Percentiles rank a stretch among this genome's conserved stretches.
phyloP scores from a whole-genome alignment of 2,797 vertebrate genomes.

The Sciurus vulgaris region DNA sequence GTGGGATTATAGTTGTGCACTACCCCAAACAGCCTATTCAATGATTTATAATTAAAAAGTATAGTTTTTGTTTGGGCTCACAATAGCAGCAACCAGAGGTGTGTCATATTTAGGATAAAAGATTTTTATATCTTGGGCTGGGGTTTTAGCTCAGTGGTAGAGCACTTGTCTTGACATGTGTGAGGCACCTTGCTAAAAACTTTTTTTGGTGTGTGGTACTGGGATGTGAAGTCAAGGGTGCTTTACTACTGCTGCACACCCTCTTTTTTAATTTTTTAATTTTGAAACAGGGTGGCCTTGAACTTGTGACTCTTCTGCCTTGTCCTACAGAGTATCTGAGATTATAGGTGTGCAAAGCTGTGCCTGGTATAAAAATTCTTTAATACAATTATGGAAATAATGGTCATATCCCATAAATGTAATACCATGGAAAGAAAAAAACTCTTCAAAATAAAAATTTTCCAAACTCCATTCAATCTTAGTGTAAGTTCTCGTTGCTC shows the following conservation, averaged over 20 bases:
- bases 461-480: neutral
- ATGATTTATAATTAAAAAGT: neutral
- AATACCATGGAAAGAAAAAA: neutral
- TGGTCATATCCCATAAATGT: slow-evolving; percentile 9
- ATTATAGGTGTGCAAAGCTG: too few species aligned
- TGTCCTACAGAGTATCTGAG: too few species aligned
- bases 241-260: too few species aligned
- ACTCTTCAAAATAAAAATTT: neutral
- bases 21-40: neutral
- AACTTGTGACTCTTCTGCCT: too few species aligned
- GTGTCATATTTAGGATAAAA: slow-evolving; percentile 6
- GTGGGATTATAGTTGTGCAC: neutral
- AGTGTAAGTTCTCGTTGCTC: neutral
- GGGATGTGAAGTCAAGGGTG: too few species aligned
- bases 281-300: too few species aligned
- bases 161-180: neutral
- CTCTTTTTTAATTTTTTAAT: too few species aligned
- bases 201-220: too few species aligned
- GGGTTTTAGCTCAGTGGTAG: neutral
- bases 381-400: slow-evolving; percentile 19
- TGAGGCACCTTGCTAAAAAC: neutral
- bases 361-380: neutral
- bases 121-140: neutral
- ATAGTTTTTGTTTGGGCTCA: neutral
- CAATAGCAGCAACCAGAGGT: neutral